Evolutionary conservation across 2,113 vertebrate species (phyloP).

Genomic region (Marmota flaviventris): DNA sequence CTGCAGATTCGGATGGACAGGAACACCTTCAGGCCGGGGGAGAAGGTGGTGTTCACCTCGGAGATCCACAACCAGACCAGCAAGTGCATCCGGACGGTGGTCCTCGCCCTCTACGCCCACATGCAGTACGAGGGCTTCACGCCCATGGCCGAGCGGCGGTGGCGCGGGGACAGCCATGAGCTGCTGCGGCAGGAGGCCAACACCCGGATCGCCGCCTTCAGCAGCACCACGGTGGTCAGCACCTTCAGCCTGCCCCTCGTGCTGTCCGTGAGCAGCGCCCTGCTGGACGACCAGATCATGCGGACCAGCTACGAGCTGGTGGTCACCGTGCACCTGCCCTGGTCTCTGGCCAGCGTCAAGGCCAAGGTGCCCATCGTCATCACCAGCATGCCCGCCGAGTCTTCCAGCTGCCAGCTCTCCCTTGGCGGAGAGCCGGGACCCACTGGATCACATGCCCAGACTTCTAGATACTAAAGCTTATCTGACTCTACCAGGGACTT

Average conservation of each 20-base stretch:
- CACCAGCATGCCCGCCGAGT: neutral
- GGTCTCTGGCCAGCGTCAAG: constrained; percentile 46
- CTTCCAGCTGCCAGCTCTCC: neutral
- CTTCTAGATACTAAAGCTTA: constrained; percentile 57
- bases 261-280: constrained; percentile 71
- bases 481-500: neutral
- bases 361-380: constrained; percentile 72
- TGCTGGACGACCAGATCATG: constrained; percentile 56
- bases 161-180: constrained; percentile 15
- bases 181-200: constrained; percentile 68
- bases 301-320: constrained; percentile 74
- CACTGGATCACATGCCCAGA: neutral
- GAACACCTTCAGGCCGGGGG: constrained; percentile 36
- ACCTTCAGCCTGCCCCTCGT: constrained; percentile 59
- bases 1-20: constrained; percentile 64
- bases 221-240: constrained; percentile 59
- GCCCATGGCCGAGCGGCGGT: neutral
- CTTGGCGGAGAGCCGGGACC: fast-evolving
- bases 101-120: constrained; percentile 35
- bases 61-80: constrained; percentile 77
- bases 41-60: constrained; percentile 55
- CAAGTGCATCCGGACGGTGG: constrained; percentile 58
- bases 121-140: constrained; percentile 71
- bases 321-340: constrained; percentile 71
- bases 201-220: neutral